A percentile compares a stretch with the other conserved stretches of the same genome.
These are phyloP conservation scores for Gandaritis pyraliata DNA, from an alignment of 2,888 invertebrate species.

Conservation along the genomic window DNA sequence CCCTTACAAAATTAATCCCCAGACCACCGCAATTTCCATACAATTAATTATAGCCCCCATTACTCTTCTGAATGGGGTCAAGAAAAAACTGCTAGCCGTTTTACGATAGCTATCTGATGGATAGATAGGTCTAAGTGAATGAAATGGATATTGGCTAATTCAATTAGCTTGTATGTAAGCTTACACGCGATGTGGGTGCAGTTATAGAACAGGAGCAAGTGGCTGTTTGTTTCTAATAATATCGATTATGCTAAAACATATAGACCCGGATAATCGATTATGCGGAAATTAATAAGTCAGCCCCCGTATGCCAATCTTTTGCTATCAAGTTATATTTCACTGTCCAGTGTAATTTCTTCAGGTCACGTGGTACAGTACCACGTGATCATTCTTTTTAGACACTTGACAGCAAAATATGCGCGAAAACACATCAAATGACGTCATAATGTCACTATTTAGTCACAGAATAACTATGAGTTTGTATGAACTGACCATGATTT, in stretches of 20 bases:
- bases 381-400: too few relatives aligned
- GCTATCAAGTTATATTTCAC: too few relatives aligned
- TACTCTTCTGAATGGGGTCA: constrained; percentile 42
- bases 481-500: too few relatives aligned
- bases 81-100: constrained; percentile 43
- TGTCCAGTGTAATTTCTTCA: too few relatives aligned
- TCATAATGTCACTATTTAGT: too few relatives aligned
- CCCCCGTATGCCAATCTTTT: too few relatives aligned
- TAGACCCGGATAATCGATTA: not conserved
- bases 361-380: too few relatives aligned
- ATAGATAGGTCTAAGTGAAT: constrained; percentile 66
- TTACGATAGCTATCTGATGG: constrained; percentile 47
- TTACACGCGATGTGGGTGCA: constrained; percentile 60
- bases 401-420: too few relatives aligned
- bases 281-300: too few relatives aligned
- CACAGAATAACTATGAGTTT: too few relatives aligned
- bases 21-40: constrained; percentile 29
- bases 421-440: too few relatives aligned
- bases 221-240: not conserved
- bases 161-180: constrained; percentile 62
- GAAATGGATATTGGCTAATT: constrained; percentile 71
- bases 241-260: not conserved
- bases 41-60: constrained; percentile 47
- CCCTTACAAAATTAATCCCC: not conserved
- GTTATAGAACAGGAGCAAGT: constrained; percentile 25